These are phyloP conservation scores for Rhamnusium bicolor DNA, from an alignment of 2,888 invertebrate genomes.

Conservation along the genomic window DNA sequence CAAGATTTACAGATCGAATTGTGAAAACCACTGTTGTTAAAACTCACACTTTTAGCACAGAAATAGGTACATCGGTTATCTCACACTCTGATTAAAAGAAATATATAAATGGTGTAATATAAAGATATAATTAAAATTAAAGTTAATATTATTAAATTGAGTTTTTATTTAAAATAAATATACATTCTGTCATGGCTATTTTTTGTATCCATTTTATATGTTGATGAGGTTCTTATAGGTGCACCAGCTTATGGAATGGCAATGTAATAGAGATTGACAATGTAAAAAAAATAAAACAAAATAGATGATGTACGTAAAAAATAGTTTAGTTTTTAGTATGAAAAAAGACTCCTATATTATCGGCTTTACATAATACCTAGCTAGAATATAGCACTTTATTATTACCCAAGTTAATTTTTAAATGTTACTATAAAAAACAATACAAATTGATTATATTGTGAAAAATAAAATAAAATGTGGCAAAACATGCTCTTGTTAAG, in stretches of 20 bases:
- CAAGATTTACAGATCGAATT: too few species aligned
- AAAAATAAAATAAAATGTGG: conserved; percentile 67
- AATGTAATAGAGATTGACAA: conserved; percentile 48
- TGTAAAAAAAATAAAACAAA: conserved; percentile 19
- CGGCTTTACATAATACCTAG: conserved; percentile 59
- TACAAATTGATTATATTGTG: conserved; percentile 64
- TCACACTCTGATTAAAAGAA: too few species aligned
- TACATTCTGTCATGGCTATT: too few species aligned
- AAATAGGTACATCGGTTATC: too few species aligned
- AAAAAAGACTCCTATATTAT: conserved; percentile 42
- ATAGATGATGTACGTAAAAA: conserved; percentile 35
- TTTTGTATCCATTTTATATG: conserved; percentile 10
- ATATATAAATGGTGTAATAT: too few species aligned
- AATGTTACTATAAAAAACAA: conserved; percentile 68
- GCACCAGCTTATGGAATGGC: conserved; percentile 58
- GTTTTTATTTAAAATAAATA: too few species aligned
- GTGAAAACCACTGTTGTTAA: too few species aligned
- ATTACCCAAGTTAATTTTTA: conserved; percentile 63
- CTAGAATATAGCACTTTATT: conserved; percentile 58
- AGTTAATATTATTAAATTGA: too few species aligned
- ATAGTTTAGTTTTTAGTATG: conserved; percentile 45
- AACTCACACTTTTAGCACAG: too few species aligned
- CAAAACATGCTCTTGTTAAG: conserved; percentile 70
- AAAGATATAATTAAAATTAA: too few species aligned
- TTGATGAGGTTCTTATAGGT: conserved; percentile 22